Evolutionary conservation across 2,113 vertebrate genomes (phyloP).

Genomic region (Diphyllodes magnificus): DNA sequence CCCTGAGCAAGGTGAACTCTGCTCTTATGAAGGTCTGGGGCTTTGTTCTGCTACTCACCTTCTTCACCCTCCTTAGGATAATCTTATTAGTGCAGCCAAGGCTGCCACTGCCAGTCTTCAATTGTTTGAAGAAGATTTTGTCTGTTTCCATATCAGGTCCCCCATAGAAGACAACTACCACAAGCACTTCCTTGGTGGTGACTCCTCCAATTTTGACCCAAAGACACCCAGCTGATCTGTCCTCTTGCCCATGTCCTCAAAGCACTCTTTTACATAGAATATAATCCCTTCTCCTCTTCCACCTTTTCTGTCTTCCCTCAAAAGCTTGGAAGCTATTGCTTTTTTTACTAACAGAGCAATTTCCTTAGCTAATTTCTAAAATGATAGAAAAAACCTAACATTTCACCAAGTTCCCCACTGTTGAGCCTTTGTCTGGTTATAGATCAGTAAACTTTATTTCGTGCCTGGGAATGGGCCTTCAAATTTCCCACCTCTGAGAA

Average conservation of each 20-base stretch:
- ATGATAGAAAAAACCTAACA: fast-evolving
- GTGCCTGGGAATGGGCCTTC: not conserved
- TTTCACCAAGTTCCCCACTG: not conserved
- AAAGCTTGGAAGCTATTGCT: not conserved
- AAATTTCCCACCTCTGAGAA: not conserved
- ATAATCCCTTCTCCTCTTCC: not conserved
- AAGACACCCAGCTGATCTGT: not conserved
- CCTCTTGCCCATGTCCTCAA: not conserved
- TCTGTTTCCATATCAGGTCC: not conserved
- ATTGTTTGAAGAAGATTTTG: not conserved
- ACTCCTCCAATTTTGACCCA: not conserved
- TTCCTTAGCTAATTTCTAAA: not conserved
- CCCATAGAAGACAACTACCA: not conserved
- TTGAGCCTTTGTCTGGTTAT: not conserved
- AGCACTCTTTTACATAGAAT: not conserved
- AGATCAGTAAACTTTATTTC: not conserved
- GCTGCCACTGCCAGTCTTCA: not conserved
- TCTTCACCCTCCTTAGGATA: not conserved
- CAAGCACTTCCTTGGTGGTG: not conserved
- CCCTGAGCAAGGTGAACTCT: not conserved
- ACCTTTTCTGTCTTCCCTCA: not conserved
- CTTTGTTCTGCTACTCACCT: not conserved
- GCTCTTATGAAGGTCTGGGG: not conserved
- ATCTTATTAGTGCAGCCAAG: not conserved
- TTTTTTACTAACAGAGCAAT: not conserved